Evolutionary conservation across 2,888 invertebrate genomes (phyloP).

Genomic region (Cantharis nigra): DNA sequence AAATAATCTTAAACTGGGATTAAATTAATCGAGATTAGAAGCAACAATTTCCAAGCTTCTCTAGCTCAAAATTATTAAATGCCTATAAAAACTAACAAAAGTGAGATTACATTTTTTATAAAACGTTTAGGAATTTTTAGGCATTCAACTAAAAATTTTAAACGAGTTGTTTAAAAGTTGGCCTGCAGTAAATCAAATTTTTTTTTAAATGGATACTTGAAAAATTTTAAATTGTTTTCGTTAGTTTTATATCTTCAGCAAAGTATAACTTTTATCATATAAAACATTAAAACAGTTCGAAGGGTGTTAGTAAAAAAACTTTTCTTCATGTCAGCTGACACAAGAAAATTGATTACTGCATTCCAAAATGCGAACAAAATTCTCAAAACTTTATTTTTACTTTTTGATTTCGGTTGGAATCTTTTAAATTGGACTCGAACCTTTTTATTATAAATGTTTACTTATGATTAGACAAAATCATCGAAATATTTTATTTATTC

Average conservation of each 20-base stretch:
- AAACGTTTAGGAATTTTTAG: not conserved
- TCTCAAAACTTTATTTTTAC: conserved; percentile 21
- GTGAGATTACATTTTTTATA: not conserved
- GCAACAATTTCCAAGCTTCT: not conserved
- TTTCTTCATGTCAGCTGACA: conserved; percentile 23
- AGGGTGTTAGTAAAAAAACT: conserved; percentile 22
- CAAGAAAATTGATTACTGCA: conserved; percentile 24
- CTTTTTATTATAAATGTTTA: not conserved
- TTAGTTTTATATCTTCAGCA: conserved; percentile 5
- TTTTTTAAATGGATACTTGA: not conserved
- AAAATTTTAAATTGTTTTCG: conserved; percentile 3
- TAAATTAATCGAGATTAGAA: not conserved
- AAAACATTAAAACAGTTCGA: conserved; percentile 25
- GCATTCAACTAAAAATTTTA: not conserved
- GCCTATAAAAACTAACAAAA: not conserved
- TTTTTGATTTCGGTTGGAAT: conserved; percentile 13
- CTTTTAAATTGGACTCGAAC: not conserved
- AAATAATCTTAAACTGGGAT: not conserved
- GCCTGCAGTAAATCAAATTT: not conserved
- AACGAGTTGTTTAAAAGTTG: not conserved
- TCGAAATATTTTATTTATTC: not conserved
- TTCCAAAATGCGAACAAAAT: conserved; percentile 17
- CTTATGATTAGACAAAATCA: not conserved
- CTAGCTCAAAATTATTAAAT: not conserved
- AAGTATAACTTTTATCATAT: conserved; percentile 19